These are phyloP conservation scores for Zaprionus obscuricornis DNA, from an alignment of 2,888 invertebrate genomes.

Conservation along the genomic window DNA sequence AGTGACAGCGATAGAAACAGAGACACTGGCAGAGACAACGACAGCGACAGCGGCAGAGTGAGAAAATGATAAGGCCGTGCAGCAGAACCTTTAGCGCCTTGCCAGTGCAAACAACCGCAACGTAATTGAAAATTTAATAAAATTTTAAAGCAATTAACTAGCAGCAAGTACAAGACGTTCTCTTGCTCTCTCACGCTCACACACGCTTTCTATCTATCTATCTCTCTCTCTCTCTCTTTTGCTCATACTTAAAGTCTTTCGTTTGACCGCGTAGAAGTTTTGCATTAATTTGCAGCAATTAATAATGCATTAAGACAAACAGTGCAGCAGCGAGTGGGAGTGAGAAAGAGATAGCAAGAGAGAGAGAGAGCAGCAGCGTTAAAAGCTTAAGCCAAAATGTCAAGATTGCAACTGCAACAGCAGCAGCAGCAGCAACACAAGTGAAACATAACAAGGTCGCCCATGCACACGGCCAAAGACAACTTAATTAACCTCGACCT, in stretches of 20 bases:
- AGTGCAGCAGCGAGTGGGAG: not conserved
- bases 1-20: too few species aligned
- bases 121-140: conserved; percentile 67
- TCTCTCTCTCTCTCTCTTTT: too few species aligned
- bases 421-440: conserved; percentile 17
- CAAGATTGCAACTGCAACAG: conserved; percentile 55
- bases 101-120: conserved; percentile 26
- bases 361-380: not conserved
- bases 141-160: conserved; percentile 66
- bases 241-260: too few species aligned
- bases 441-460: conserved; percentile 56
- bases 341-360: not conserved
- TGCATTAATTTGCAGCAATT: conserved; percentile 60
- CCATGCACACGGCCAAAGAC: conserved; percentile 71
- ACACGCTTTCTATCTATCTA: too few species aligned
- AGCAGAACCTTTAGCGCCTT: not conserved
- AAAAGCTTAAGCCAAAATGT: conserved; percentile 54
- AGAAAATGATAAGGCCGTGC: too few species aligned
- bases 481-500: conserved; percentile 83
- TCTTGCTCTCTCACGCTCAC: not conserved
- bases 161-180: conserved; percentile 23
- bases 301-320: conserved; percentile 60
- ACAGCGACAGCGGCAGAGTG: too few species aligned
- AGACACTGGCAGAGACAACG: too few species aligned
- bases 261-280: conserved; percentile 11